Base-by-base conservation (phyloP, 37 sponge, comb jelly and placozoan species). In the Axinella damicornis region DNA sequence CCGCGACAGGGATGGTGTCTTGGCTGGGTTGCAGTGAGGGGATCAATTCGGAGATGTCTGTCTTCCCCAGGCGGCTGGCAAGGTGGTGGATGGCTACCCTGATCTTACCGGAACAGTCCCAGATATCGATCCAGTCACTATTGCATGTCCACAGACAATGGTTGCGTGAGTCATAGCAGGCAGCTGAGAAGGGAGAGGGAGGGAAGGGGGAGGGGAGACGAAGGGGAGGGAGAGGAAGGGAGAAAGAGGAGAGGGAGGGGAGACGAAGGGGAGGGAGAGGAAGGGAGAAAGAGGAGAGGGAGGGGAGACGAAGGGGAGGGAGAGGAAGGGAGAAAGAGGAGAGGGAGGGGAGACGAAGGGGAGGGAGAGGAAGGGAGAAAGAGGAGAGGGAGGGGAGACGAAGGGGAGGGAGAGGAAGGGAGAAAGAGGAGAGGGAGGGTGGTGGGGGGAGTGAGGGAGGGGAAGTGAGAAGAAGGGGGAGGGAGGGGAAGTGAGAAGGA, bases 111-210 rank as follows among this genome's bases (percentile, higher is more conserved):
- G 78, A 39, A 76, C 91, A 91, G 54, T 85, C 81, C 97, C 97
- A 96, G 57, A 91, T 54, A 34, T 96, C 97, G 14, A 94, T 75
- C 88, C 93, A 93, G 52, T 91, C 92, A 67, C 86, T 85, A 58
- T 74, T 79, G 55, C 83, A 89, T 24, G 92, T 91, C 97, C 97
- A 96, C 38, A 96, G 72, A 38, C 88, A 87, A 76, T 94, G 92
- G 74, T 91, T 93, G 40, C 58, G 55, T 18, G 84, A 73, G 74
- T 96, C 97, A 46, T 96, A 96, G 69, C 97, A 90, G 16, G 91
- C 91, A 84, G 81, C 91, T 91, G 67, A 31, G 53, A 21, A 68
- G 28, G 37, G 69, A 19, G 24, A 61, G 41, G 32, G 39, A 16
- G 38, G 34, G 36, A 61, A 56, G 37, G 78, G 2, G 16, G 27